phyloP scores from a whole-genome alignment of 2,888 invertebrate genomes.

The Drosophila longiperda region DNA sequence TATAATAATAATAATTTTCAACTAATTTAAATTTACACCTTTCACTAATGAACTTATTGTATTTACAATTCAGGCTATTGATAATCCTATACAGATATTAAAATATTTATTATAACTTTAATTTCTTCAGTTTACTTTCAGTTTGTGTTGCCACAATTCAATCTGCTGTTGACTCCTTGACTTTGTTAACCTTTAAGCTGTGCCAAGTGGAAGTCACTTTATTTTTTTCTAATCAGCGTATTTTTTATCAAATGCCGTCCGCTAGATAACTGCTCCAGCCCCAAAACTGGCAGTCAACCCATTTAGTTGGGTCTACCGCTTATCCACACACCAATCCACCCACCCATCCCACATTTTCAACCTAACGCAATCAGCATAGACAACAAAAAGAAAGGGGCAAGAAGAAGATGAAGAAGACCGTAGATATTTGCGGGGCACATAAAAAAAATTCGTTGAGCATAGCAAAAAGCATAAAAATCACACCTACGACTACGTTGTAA shows the following conservation, averaged over 20 bases:
- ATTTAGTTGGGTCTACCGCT: constrained; percentile 16
- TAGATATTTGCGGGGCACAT: constrained; percentile 53
- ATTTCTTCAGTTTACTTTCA: not conserved
- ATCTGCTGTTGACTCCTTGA: constrained; percentile 1
- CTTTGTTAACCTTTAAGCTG: constrained; percentile 1
- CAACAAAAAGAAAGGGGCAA: constrained; percentile 43
- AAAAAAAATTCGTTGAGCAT: constrained; percentile 75
- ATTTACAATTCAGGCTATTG: not conserved
- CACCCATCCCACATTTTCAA: constrained; percentile 10
- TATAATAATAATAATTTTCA: no score
- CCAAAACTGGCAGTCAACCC: constrained; percentile 36
- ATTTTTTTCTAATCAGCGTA: constrained; percentile 54
- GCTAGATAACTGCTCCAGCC: constrained; percentile 4
- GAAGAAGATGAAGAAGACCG: constrained; percentile 23
- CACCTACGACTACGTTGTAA: constrained; percentile 80
- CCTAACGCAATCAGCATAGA: constrained; percentile 71
- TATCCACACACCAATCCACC: not conserved
- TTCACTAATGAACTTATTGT: not conserved
- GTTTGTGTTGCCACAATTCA: constrained; percentile 4
- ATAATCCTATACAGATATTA: not conserved
- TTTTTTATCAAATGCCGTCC: constrained; percentile 36
- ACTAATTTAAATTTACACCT: not conserved
- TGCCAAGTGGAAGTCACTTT: constrained; percentile 27
- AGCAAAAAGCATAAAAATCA: constrained; percentile 82
- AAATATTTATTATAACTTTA: no score